Percentiles rank a stretch among this genome's conserved stretches.
phyloP scores from a whole-genome alignment of 2,797 vertebrate genomes.

The Petrocephalus schoutedeni region DNA sequence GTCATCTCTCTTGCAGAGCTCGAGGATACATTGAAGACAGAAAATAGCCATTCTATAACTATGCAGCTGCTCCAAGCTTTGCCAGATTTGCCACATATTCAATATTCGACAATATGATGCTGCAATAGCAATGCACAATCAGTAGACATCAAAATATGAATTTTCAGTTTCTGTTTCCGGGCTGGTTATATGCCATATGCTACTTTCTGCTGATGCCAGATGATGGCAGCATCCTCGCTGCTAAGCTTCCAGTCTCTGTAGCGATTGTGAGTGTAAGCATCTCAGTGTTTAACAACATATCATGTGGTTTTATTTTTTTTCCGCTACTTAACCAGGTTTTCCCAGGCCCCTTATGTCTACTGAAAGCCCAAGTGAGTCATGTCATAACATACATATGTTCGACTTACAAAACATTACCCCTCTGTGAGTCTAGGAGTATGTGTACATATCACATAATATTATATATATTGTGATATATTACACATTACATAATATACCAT shows the following conservation, averaged over 20 bases:
- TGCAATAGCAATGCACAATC: neutral
- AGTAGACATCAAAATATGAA: neutral
- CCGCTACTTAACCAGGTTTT: too few relatives aligned
- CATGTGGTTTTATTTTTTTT: neutral
- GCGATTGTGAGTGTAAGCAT: neutral
- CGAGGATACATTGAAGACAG: neutral
- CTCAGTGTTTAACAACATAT: neutral
- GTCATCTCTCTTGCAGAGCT: neutral
- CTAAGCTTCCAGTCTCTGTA: neutral
- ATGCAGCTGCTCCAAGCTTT: neutral
- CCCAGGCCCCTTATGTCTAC: neutral
- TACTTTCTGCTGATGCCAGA: neutral
- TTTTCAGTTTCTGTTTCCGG: neutral
- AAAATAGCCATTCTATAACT: neutral
- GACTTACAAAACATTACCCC: neutral
- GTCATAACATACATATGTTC: neutral
- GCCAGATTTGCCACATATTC: neutral
- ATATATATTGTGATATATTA: neutral
- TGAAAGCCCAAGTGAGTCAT: neutral
- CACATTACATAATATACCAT: neutral
- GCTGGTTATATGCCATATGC: neutral
- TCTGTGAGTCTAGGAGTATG: neutral
- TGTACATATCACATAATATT: neutral
- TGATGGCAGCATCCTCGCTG: neutral
- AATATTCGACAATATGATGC: neutral